Conservation (phyloP, 2,888 invertebrate species). For the Anoplius nigerrimus region DNA sequence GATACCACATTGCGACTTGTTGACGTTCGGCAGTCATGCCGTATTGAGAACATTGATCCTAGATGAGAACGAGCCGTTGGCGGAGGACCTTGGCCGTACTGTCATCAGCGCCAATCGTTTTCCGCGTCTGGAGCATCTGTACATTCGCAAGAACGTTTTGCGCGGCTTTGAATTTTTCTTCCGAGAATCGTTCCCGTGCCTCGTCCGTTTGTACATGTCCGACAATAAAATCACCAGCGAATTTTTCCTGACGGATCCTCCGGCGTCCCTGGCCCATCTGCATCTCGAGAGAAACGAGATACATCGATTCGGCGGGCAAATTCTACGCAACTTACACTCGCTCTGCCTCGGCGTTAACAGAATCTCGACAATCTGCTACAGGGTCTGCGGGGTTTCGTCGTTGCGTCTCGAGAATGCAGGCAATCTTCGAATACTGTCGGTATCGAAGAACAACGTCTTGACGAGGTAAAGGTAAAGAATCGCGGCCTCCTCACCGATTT, state of each 20-base stretch:
- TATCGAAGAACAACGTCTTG: conserved; percentile 54
- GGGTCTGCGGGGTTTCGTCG: conserved; percentile 43
- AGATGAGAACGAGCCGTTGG: conserved; percentile 54
- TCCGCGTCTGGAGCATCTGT: conserved; percentile 57
- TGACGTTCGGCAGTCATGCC: conserved; percentile 53
- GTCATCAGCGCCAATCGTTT: conserved; percentile 53
- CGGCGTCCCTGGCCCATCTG: conserved; percentile 57
- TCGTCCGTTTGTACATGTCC: conserved; percentile 63
- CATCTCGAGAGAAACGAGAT: conserved; percentile 60
- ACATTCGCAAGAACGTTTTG: conserved; percentile 57
- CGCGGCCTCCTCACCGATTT: no score
- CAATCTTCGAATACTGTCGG: conserved; percentile 53
- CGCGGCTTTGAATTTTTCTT: conserved; percentile 50
- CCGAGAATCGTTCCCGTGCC: conserved; percentile 49
- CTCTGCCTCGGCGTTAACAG: conserved; percentile 59
- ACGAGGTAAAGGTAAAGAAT: no score
- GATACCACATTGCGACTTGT: conserved; percentile 58
- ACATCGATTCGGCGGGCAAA: conserved; percentile 44
- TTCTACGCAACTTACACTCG: conserved; percentile 46
- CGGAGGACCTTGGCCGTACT: conserved; percentile 35
- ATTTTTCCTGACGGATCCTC: conserved; percentile 51
- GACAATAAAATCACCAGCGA: conserved; percentile 57
- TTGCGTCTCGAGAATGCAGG: conserved; percentile 51
- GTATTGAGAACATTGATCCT: conserved; percentile 55
- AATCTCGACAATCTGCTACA: conserved; percentile 55